These are phyloP conservation scores for Leucophenga montana DNA, from an alignment of 2,888 invertebrate species.

Conservation along the genomic window DNA sequence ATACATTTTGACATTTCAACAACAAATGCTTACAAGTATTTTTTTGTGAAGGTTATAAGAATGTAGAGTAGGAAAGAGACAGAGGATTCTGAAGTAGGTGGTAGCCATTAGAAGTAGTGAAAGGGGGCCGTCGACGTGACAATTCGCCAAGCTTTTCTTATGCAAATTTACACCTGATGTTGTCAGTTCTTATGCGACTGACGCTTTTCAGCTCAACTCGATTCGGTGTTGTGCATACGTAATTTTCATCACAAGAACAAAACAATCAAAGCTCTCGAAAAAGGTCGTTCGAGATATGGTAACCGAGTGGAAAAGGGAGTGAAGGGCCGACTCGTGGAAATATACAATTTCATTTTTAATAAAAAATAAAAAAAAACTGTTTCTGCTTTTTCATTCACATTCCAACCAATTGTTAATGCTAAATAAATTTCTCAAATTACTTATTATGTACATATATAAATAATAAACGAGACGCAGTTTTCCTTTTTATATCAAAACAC, in stretches of 20 bases:
- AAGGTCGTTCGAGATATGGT: background rate
- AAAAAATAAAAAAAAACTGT: no score
- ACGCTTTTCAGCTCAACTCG: background rate
- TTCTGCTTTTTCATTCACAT: background rate
- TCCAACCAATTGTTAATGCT: background rate
- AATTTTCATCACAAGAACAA: background rate
- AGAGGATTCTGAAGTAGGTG: no score
- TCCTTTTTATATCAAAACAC: conserved; percentile 1
- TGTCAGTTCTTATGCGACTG: background rate
- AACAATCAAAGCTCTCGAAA: background rate
- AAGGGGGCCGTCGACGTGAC: conserved; percentile 18
- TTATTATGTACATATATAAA: conserved; percentile 29
- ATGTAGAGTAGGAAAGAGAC: no score
- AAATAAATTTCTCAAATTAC: background rate
- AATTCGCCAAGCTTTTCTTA: conserved; percentile 22
- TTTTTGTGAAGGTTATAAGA: no score
- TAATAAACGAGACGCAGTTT: conserved; percentile 31
- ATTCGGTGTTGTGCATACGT: background rate
- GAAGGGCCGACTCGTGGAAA: background rate
- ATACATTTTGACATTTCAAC: no score
- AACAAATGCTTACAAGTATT: no score
- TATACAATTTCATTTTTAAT: background rate
- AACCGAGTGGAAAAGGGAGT: background rate
- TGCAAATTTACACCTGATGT: conserved; percentile 25
- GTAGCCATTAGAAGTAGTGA: no score